These are phyloP conservation scores for Leistus spinibarbis DNA, from an alignment of 2,888 invertebrate species.

Conservation along the genomic window DNA sequence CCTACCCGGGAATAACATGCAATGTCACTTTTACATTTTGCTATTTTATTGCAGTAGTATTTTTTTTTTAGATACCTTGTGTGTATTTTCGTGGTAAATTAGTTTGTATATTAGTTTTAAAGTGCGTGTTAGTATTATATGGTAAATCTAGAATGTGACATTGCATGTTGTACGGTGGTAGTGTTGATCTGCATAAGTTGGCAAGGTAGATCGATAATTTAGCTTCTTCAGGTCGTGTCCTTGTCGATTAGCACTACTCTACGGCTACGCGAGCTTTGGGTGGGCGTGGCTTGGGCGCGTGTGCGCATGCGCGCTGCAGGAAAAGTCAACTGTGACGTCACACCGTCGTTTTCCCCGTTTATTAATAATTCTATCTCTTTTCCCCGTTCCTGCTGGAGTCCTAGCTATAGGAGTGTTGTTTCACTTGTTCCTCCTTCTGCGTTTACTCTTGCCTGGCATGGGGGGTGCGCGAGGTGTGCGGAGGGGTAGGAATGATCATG, in stretches of 20 bases:
- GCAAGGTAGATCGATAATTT: conserved; percentile 35
- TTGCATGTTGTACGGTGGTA: neutral
- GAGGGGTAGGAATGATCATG: conserved; percentile 22
- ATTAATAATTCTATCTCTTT: neutral
- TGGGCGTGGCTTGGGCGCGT: conserved; percentile 16
- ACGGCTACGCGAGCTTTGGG: conserved; percentile 6
- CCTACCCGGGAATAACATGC: neutral
- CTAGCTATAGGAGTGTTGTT: neutral
- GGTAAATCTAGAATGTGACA: neutral
- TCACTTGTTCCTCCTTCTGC: neutral
- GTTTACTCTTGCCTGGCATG: neutral
- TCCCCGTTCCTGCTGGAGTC: neutral
- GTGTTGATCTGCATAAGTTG: conserved; percentile 27
- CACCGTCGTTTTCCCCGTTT: conserved; percentile 3
- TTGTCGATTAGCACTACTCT: conserved; percentile 27
- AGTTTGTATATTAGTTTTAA: too few species aligned
- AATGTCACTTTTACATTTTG: conserved; percentile 2
- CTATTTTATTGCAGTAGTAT: neutral
- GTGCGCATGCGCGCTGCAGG: neutral
- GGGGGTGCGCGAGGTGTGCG: neutral
- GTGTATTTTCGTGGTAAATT: neutral
- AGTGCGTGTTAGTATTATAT: neutral
- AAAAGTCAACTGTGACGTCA: conserved; percentile 27
- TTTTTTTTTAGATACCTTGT: neutral
- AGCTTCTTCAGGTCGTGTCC: conserved; percentile 38